A percentile compares a stretch with the other conserved stretches of the same genome.
Evolutionary conservation across 1,140 invertebrate species (phyloP).

Genomic region (Maconellicoccus hirsutus): DNA sequence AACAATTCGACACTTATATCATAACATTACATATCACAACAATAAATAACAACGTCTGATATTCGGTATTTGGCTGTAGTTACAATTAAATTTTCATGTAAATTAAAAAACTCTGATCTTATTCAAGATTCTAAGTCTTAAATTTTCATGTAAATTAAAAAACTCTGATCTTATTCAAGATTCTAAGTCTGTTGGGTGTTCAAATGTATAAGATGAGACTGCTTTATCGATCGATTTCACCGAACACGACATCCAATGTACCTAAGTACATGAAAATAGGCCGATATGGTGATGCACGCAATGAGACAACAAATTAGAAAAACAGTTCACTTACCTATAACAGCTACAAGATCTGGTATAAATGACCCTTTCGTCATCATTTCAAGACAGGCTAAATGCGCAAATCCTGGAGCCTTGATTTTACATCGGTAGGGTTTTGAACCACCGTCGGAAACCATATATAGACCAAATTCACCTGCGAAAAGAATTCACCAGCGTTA

Average conservation of each 20-base stretch:
- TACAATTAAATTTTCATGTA: too few relatives aligned
- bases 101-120: too few relatives aligned
- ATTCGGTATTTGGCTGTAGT: too few relatives aligned
- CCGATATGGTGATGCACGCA: background rate
- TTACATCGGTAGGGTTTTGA: slow-evolving; percentile 90
- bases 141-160: too few relatives aligned
- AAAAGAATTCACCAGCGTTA: slow-evolving; percentile 22
- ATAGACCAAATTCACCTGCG: slow-evolving; percentile 89
- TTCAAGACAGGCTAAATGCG: slow-evolving; percentile 79
- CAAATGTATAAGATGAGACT: too few relatives aligned
- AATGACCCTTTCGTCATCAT: slow-evolving; percentile 76
- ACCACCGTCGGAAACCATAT: slow-evolving; percentile 89
- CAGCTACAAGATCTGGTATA: slow-evolving; percentile 92
- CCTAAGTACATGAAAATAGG: slow-evolving; percentile 34
- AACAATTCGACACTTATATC: too few relatives aligned
- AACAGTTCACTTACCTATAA: slow-evolving; percentile 59
- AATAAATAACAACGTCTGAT: too few relatives aligned
- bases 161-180: too few relatives aligned
- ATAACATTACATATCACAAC: too few relatives aligned
- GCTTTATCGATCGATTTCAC: slow-evolving; percentile 63
- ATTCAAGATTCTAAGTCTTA: too few relatives aligned
- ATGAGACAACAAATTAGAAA: background rate
- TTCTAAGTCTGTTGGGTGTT: too few relatives aligned
- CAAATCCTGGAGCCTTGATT: slow-evolving; percentile 94
- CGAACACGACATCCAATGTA: slow-evolving; percentile 63